Conservation (phyloP, 2,888 invertebrate species). For the Brachynemurus nebulosus region DNA sequence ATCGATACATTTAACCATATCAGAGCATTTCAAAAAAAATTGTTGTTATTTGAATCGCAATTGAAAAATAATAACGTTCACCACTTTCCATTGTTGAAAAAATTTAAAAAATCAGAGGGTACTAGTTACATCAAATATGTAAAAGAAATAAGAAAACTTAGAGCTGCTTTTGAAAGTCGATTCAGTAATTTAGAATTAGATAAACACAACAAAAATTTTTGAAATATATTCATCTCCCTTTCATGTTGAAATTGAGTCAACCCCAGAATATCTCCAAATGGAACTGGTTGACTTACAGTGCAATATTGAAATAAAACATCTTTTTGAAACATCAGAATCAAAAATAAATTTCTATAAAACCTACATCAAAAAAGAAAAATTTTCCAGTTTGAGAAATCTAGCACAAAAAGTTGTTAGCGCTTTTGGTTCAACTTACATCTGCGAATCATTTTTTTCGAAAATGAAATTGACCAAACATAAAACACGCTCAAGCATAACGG, state of each 20-base stretch:
- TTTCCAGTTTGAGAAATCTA: constrained; percentile 7
- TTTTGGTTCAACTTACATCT: constrained; percentile 5
- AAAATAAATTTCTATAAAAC: constrained; percentile 3
- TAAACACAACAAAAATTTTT: no score
- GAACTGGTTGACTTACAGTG: constrained; percentile 2
- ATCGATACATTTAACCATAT: constrained; percentile 8
- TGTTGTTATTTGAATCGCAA: constrained; percentile 5
- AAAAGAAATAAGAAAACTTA: no score
- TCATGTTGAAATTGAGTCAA: constrained; percentile 4
- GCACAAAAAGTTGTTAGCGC: constrained; percentile 5
- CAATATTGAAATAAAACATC: neutral
- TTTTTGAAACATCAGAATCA: neutral
- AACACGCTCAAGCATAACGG: no score
- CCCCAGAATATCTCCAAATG: constrained; percentile 6
- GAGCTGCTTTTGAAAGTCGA: no score
- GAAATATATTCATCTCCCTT: no score
- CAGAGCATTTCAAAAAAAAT: constrained; percentile 6
- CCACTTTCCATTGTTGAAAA: constrained; percentile 6
- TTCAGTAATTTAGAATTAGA: no score
- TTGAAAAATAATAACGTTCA: constrained; percentile 1
- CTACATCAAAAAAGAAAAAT: constrained; percentile 3
- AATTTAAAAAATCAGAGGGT: no score
- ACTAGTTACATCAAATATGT: no score
- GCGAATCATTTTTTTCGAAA: constrained; percentile 6
- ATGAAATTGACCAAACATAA: constrained; percentile 5